Percentiles rank a stretch among this genome's conserved stretches.
phyloP scores from a whole-genome alignment of 2,113 vertebrate genomes.

The Pristiophorus japonicus region DNA sequence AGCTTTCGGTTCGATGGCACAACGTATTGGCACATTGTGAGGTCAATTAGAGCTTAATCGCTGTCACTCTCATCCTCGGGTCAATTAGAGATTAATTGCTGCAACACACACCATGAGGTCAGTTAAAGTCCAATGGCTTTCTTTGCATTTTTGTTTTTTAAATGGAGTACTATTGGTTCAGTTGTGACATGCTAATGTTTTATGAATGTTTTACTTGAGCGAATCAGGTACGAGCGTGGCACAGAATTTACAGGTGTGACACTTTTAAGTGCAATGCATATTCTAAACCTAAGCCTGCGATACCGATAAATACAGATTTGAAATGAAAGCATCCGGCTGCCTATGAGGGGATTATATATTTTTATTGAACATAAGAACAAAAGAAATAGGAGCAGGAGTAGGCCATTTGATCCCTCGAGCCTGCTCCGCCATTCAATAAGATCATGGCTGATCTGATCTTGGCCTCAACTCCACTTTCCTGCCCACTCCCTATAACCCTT shows the following conservation, averaged over 20 bases:
- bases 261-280: background rate
- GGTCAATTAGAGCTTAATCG: background rate
- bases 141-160: background rate
- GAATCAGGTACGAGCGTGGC: no score
- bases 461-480: no score
- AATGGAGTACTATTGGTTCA: no score
- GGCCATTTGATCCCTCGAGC: no score
- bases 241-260: background rate
- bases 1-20: no score
- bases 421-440: no score
- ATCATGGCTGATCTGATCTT: no score
- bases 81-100: background rate
- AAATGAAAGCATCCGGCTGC: background rate
- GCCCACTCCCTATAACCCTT: no score
- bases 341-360: background rate
- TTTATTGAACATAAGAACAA: no score
- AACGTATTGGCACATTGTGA: background rate
- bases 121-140: background rate
- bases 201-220: no score
- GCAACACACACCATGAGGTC: background rate
- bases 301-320: background rate
- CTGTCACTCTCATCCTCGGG: background rate
- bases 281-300: background rate
- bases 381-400: no score
- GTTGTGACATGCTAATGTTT: no score